Conservation (phyloP, 64 coral and sea anemone species). For the Trachythela sp. region DNA sequence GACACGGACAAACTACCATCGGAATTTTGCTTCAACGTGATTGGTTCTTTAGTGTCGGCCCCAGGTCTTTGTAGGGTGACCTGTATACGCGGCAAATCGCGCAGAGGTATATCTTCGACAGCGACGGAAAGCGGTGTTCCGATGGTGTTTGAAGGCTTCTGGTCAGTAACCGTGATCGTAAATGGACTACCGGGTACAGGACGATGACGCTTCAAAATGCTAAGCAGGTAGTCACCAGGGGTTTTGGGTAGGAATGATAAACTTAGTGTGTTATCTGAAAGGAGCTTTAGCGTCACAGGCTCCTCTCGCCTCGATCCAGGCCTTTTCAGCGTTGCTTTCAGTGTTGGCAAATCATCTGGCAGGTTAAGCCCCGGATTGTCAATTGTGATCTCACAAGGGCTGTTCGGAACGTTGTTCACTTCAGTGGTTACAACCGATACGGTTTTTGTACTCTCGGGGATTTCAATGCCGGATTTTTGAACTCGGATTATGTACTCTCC, state of each 20-base stretch:
- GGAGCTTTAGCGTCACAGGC: slow-evolving; percentile 74
- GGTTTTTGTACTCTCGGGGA: slow-evolving; percentile 70
- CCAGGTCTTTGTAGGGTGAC: neutral
- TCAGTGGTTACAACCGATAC: slow-evolving; percentile 78
- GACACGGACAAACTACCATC: slow-evolving; percentile 87
- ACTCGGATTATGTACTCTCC: slow-evolving; percentile 79
- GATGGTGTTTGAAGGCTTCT: slow-evolving; percentile 63
- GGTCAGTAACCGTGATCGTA: slow-evolving; percentile 76
- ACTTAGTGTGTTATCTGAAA: slow-evolving; percentile 85
- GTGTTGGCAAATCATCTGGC: slow-evolving; percentile 70
- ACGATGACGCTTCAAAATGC: slow-evolving; percentile 70
- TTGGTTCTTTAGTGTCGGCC: neutral
- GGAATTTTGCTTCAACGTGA: neutral
- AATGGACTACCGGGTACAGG: slow-evolving; percentile 86
- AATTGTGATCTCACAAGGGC: slow-evolving; percentile 76
- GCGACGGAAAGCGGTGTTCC: slow-evolving; percentile 72
- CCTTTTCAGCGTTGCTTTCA: slow-evolving; percentile 82
- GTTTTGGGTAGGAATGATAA: slow-evolving; percentile 85
- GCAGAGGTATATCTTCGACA: slow-evolving; percentile 61
- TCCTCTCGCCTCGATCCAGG: slow-evolving; percentile 84
- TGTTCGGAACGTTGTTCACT: slow-evolving; percentile 61
- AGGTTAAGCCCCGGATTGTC: slow-evolving; percentile 67
- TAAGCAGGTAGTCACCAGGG: slow-evolving; percentile 72
- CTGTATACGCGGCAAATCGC: slow-evolving; percentile 36
- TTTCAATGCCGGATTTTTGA: slow-evolving; percentile 50